Base-by-base conservation (phyloP, 2,888 invertebrate genomes). In the Nesidiocoris tenuis region DNA sequence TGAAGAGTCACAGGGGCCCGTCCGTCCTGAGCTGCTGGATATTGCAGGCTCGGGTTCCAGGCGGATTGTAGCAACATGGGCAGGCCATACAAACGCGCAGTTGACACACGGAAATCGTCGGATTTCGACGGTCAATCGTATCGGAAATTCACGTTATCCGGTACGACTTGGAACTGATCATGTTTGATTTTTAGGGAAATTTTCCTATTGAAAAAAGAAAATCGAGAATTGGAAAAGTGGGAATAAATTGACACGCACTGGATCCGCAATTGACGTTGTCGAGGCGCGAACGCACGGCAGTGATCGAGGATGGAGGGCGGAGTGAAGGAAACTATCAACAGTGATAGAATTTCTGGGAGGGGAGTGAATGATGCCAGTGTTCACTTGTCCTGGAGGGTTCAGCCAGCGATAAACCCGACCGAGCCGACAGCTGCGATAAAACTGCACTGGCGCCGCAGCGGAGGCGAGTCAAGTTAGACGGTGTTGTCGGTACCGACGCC, bases 1-100 rank as follows among this genome's bases (percentile, higher is more conserved):
- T 88, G 88, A 82, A 89, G 81, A 56, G 61, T 74, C 22, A 77
- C 74, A n/a, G 79, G 76, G 23, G 74, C 74, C n/a, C n/a, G n/a
- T 66, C 76, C 76, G 76, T 79, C 75, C 64, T 70, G 63, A 67
- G 77, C 76, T n/a, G n/a, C n/a, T 55, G 78, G 65, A 70, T 77
- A 79, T 56, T 78, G 78, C 63, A 77, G 61, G 75, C 76, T 78
- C 57, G 78, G 75, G 77, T 77, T 78, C 79, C 79, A 80, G 78
- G 80, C 77, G 61, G 80, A 77, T 78, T 81, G 80, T 59, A 80
- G 80, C 68, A 80, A 81, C 80, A 81, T 80, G 80, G 77, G 79
- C 74, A 78, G 74, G 78, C 76, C 78, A 78, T 78, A 76, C 75
- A 78, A 77, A 76, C 56, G 25, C 65, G 65, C 64, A 72, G 39